Conservation (phyloP, 2,113 vertebrate species). For the Indri indri region DNA sequence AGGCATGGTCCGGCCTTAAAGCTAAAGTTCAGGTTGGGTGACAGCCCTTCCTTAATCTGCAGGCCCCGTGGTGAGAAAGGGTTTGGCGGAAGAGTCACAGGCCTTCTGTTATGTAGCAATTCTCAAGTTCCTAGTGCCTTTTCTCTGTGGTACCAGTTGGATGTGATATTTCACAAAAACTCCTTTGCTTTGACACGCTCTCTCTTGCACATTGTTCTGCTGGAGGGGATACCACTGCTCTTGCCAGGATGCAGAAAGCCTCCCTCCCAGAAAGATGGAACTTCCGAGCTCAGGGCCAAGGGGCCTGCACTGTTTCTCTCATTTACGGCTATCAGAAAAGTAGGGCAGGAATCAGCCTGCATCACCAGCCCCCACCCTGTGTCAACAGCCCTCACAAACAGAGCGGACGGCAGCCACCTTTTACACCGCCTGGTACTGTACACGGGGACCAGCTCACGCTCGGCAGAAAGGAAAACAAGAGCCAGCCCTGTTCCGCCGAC, state of each 20-base stretch:
- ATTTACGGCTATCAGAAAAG: conserved; percentile 81
- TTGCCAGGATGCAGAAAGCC: neutral
- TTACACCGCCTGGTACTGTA: conserved; percentile 91
- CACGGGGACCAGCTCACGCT: conserved; percentile 79
- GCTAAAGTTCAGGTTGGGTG: neutral
- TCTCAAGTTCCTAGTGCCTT: neutral
- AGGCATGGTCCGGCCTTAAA: neutral
- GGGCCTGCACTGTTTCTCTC: conserved; percentile 72
- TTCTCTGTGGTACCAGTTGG: neutral
- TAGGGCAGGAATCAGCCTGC: conserved; percentile 78
- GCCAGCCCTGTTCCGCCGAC: conserved; percentile 79
- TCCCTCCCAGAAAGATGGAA: neutral
- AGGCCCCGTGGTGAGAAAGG: neutral
- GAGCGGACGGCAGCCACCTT: conserved; percentile 79
- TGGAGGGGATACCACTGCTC: neutral
- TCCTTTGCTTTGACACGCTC: neutral
- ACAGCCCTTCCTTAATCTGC: neutral
- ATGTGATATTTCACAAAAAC: neutral
- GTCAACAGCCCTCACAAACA: conserved; percentile 93
- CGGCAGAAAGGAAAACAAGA: conserved; percentile 82
- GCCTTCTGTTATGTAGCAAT: neutral
- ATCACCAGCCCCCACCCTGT: conserved; percentile 88
- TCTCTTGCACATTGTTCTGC: neutral
- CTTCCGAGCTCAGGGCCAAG: conserved; percentile 56
- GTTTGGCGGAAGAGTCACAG: neutral